Conservation (phyloP, 2,797 vertebrate species). For the Erethizon dorsatum region DNA sequence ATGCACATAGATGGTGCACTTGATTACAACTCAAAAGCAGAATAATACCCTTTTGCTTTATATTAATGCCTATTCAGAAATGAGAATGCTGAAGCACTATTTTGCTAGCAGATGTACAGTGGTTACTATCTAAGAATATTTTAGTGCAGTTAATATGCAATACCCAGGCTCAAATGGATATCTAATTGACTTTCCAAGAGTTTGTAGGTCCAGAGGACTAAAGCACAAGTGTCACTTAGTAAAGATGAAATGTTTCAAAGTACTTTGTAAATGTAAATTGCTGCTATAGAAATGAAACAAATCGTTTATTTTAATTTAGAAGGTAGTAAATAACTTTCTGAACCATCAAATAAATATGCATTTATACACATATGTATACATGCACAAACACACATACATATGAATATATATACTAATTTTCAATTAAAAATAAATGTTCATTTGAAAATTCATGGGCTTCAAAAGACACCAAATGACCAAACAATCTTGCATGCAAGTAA, state of each 20-base stretch:
- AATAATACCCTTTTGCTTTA: conserved; percentile 41
- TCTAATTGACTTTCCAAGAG: background rate
- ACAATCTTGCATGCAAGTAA: background rate
- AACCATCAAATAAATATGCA: background rate
- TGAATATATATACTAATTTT: background rate
- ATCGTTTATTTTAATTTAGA: background rate
- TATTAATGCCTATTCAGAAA: conserved; percentile 62
- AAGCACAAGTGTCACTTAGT: background rate
- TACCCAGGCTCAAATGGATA: background rate
- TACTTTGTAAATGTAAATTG: conserved; percentile 20
- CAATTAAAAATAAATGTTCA: background rate
- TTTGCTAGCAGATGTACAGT: conserved; percentile 13
- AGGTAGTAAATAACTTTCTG: background rate
- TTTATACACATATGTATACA: background rate
- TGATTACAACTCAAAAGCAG: conserved; percentile 49
- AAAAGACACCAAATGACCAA: background rate
- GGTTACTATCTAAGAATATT: conserved; percentile 10
- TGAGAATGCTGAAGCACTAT: conserved; percentile 49
- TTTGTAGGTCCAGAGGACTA: background rate
- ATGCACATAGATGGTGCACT: conserved; percentile 49
- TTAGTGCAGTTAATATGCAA: background rate
- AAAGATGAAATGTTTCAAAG: conserved; percentile 31
- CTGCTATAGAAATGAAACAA: background rate
- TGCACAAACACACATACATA: background rate
- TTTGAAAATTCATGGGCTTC: background rate